Conservation (phyloP, 2,113 vertebrate genomes). For the Pica pica region DNA sequence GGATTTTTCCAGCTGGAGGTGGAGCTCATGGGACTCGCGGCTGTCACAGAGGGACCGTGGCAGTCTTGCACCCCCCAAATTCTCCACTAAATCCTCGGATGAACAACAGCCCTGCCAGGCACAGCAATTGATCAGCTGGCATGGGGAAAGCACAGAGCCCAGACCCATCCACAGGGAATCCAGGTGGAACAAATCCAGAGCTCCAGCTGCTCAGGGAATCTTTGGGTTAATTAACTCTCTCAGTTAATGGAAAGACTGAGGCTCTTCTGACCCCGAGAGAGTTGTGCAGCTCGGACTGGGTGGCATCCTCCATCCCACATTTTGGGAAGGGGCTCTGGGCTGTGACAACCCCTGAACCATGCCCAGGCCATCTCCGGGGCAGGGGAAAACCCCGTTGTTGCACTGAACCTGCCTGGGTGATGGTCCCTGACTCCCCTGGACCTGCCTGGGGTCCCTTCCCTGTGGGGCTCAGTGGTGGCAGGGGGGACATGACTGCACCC, state of each 20-base stretch:
- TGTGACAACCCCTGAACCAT: background rate
- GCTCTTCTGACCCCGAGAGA: background rate
- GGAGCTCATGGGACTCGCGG: fast-evolving
- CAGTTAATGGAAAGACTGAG: background rate
- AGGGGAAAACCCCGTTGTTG: background rate
- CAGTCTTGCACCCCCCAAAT: background rate
- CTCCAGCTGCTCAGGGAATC: background rate
- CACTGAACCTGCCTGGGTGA: background rate
- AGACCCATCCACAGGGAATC: background rate
- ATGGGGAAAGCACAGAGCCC: background rate
- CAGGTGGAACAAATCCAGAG: background rate
- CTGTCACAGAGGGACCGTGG: fast-evolving
- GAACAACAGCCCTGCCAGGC: background rate
- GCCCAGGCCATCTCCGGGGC: background rate
- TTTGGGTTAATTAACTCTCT: background rate
- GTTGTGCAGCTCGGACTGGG: background rate
- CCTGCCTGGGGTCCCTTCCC: background rate
- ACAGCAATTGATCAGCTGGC: background rate
- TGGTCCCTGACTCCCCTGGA: background rate
- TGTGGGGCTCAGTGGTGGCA: background rate
- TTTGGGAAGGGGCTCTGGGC: background rate
- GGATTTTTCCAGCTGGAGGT: background rate
- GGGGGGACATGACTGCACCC: background rate
- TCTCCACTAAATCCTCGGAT: fast-evolving
- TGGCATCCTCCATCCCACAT: background rate